Evolutionary conservation across 2,797 vertebrate species (phyloP).

Genomic region (Enteromius anoplus): DNA sequence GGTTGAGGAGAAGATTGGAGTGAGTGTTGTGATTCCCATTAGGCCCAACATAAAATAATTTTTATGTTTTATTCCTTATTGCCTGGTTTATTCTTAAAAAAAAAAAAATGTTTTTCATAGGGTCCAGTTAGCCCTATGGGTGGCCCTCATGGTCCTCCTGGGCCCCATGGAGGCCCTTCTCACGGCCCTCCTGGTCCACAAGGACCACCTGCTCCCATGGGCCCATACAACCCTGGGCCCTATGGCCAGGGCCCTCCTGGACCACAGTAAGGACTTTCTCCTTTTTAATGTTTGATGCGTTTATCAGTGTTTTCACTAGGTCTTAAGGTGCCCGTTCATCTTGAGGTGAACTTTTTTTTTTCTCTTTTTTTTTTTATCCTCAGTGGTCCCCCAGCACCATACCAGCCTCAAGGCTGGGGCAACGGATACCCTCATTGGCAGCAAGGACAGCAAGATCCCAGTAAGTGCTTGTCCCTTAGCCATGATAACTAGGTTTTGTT

Average conservation of each 20-base stretch:
- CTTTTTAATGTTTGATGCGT: not conserved
- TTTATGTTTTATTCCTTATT: not conserved
- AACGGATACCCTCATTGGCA: conserved; percentile 99
- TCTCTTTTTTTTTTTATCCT: conserved; percentile 15
- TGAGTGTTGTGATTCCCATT: conserved; percentile 68
- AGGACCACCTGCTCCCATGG: conserved; percentile 95
- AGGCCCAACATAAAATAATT: too few relatives aligned
- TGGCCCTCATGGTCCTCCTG: conserved; percentile 91
- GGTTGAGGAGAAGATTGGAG: conserved; percentile 98
- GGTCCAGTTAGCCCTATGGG: conserved; percentile 97
- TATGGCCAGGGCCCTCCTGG: conserved; percentile 97
- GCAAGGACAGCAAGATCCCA: conserved; percentile 95
- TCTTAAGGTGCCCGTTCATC: not conserved
- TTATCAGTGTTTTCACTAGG: conserved; percentile 17
- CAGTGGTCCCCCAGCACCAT: conserved; percentile 94
- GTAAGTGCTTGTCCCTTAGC: conserved; percentile 73
- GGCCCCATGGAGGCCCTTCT: conserved; percentile 95
- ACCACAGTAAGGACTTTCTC: conserved; percentile 86
- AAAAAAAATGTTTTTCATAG: conserved; percentile 67
- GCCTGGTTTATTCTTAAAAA: not conserved
- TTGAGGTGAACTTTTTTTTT: not conserved
- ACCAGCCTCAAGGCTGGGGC: conserved; percentile 98
- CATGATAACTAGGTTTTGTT: not conserved
- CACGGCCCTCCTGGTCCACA: conserved; percentile 96
- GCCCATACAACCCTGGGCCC: conserved; percentile 95